Evolutionary conservation across 2,113 vertebrate genomes (phyloP).

Genomic region (Aspidoscelis tigris): DNA sequence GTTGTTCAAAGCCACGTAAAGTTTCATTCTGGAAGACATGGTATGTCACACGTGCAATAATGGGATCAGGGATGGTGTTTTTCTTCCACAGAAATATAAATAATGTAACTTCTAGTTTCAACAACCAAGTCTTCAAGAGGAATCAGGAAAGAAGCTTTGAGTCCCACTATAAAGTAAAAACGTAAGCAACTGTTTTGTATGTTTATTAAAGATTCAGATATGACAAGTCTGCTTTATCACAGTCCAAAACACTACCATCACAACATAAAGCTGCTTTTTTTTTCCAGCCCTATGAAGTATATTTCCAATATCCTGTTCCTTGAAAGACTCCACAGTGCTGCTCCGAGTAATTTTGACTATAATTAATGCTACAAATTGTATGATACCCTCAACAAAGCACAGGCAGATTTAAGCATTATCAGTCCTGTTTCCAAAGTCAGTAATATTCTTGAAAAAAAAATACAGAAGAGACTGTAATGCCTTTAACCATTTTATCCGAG

Average conservation of each 20-base stretch:
- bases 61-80: conserved; percentile 73
- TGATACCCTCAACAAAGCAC: conserved; percentile 45
- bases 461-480: background rate
- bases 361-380: conserved; percentile 64
- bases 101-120: conserved; percentile 82
- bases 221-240: conserved; percentile 77
- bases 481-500: background rate
- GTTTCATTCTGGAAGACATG: conserved; percentile 80
- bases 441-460: background rate
- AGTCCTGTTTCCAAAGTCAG: conserved; percentile 12
- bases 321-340: conserved; percentile 56
- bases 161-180: conserved; percentile 65
- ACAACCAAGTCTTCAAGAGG: conserved; percentile 77
- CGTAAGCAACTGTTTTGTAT: conserved; percentile 64
- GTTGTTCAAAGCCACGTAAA: conserved; percentile 86
- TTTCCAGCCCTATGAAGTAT: conserved; percentile 69
- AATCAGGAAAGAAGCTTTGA: conserved; percentile 70
- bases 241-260: conserved; percentile 70
- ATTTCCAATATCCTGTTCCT: conserved; percentile 81
- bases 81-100: conserved; percentile 66
- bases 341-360: conserved; percentile 58
- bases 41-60: conserved; percentile 78
- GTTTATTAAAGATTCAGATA: conserved; percentile 78
- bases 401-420: conserved; percentile 29
- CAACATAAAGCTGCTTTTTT: conserved; percentile 69